Base-by-base conservation (phyloP, 1,140 invertebrate species). In the Drosophila triauraria region DNA sequence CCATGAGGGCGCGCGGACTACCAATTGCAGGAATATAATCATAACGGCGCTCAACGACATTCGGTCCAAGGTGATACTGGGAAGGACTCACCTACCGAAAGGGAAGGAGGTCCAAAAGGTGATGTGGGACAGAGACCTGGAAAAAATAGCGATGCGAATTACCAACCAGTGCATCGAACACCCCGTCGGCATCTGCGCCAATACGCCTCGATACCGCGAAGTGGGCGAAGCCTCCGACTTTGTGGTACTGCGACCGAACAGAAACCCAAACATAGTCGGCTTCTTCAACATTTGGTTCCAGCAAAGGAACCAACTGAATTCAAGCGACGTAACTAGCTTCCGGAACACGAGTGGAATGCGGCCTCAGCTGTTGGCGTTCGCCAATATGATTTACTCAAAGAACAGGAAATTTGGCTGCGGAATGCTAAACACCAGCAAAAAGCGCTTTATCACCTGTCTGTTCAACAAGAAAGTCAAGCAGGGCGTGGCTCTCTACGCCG, bases 221-320 rank as follows among this genome's bases (percentile, higher is more conserved):
- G 53, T 56, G 53, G 53, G 53, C 53, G 53, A 56, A 9, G 4
- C 38, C 35, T 56, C 53, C 20, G 53, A 56, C 13, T 40, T 40
- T 40, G 35, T 23, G 8, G 0, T 3, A 0, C 20, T 10, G 12
- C 2, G 1, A 0, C 0, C 4, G 9, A 0, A 3, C 1, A 0
- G 0, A 0, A 23, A 10, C 9, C 0, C 38, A 13, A 6, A 8
- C 8, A 3, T 40, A n/a, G 12, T 56, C 13, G 35, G 35, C 0
- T 56, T 56, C 35, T 56, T 56, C 4, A 25, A 2, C 0, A 40
- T 20, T 25, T 56, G 53, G 53, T 23, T 40, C 2, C 3, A 56
- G 53, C 20, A 23, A 25, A 20, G 13, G 8, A n/a, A 13, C 13
- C 10, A n/a, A 8, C 15, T 56, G 20, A 4, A 10, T 0, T 3